These are phyloP conservation scores for Halocaridina rubra DNA, from an alignment of 2,888 invertebrate species.

Conservation along the genomic window DNA sequence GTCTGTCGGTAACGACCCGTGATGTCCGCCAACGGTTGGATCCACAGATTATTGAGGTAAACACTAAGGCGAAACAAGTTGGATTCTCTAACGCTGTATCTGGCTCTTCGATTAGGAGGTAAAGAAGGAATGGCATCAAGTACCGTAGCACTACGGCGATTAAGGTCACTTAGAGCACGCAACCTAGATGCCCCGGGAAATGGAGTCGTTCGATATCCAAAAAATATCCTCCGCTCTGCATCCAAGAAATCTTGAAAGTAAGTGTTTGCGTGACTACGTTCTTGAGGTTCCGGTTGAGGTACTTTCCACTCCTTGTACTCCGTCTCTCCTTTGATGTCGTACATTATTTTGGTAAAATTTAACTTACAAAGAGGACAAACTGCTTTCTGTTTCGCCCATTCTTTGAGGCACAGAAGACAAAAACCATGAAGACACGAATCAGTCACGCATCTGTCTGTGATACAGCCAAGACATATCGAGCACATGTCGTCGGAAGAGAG, in stretches of 20 bases:
- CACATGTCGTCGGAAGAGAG: slow-evolving; percentile 55
- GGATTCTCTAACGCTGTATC: slow-evolving; percentile 36
- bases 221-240: slow-evolving; percentile 44
- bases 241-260: slow-evolving; percentile 41
- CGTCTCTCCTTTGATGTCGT: slow-evolving; percentile 87
- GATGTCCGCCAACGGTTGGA: slow-evolving; percentile 74
- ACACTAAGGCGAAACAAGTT: slow-evolving; percentile 67
- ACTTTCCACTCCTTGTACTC: slow-evolving; percentile 85
- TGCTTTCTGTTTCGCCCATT: slow-evolving; percentile 67
- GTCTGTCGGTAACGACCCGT: slow-evolving; percentile 78
- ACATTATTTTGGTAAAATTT: slow-evolving; percentile 89
- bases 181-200: slow-evolving; percentile 46
- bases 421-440: slow-evolving; percentile 59
- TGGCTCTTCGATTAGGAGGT: slow-evolving; percentile 32
- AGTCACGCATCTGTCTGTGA: slow-evolving; percentile 58
- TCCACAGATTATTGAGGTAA: slow-evolving; percentile 83
- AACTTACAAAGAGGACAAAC: slow-evolving; percentile 96
- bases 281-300: slow-evolving; percentile 20
- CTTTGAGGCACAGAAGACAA: slow-evolving; percentile 59
- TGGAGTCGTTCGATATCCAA: slow-evolving; percentile 52
- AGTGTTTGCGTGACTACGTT: not conserved
- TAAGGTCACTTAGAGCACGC: slow-evolving; percentile 4
- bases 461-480: slow-evolving; percentile 53
- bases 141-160: slow-evolving; percentile 11
- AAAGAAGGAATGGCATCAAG: slow-evolving; percentile 41